Percentiles rank a stretch among this genome's conserved stretches.
Evolutionary conservation across 2,888 invertebrate genomes (phyloP).

Genomic region (Acrocera orbiculus): DNA sequence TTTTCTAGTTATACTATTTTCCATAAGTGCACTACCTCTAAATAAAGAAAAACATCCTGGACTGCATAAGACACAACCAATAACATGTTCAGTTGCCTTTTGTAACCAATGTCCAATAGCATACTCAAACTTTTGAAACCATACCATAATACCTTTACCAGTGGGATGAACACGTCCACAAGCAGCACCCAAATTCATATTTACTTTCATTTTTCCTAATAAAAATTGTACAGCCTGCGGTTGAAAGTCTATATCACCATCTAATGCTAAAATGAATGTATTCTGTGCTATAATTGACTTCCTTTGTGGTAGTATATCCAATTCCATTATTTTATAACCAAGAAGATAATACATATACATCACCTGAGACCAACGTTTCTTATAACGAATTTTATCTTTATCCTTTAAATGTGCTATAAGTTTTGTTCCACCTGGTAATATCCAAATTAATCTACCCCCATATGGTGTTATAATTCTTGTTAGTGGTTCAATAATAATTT

Average conservation of each 20-base stretch:
- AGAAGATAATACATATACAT: conserved; percentile 91
- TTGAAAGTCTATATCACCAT: conserved; percentile 79
- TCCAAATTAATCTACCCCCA: conserved; percentile 71
- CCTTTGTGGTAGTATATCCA: conserved; percentile 27
- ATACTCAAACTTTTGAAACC: conserved; percentile 81
- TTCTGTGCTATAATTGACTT: conserved; percentile 58
- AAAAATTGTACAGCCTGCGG: conserved; percentile 61
- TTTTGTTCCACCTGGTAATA: conserved; percentile 66
- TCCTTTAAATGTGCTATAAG: conserved; percentile 79
- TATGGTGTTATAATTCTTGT: conserved; percentile 67
- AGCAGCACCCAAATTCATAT: conserved; percentile 63
- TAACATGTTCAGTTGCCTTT: conserved; percentile 79
- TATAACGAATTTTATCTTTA: conserved; percentile 69
- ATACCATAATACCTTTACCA: conserved; percentile 64
- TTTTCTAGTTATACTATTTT: conserved; percentile 73
- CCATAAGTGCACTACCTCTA: conserved; percentile 75
- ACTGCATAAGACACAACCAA: conserved; percentile 78
- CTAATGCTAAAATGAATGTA: conserved; percentile 66
- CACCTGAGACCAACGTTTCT: conserved; percentile 87
- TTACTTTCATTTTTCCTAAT: conserved; percentile 73
- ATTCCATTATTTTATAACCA: conserved; percentile 59
- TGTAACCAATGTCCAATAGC: conserved; percentile 88
- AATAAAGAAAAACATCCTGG: conserved; percentile 87
- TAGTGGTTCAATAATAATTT: conserved; percentile 45
- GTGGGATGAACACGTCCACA: conserved; percentile 83